phyloP scores from a whole-genome alignment of 2,113 vertebrate genomes.

The Nesogale talazaci region DNA sequence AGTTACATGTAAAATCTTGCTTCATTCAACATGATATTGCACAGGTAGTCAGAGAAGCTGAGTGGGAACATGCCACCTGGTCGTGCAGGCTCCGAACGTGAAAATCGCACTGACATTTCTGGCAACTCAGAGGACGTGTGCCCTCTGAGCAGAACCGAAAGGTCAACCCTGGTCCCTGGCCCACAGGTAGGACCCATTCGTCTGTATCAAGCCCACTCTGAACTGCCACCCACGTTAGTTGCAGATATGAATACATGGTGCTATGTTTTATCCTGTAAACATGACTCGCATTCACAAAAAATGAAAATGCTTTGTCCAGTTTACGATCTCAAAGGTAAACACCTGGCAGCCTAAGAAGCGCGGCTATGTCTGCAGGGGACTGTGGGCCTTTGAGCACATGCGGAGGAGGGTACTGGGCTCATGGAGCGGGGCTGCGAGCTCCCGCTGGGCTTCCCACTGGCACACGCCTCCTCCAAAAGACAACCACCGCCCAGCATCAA shows the following conservation, averaged over 20 bases:
- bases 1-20: too few species aligned
- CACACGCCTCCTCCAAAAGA: too few species aligned
- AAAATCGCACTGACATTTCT: too few species aligned
- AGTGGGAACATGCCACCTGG: too few species aligned
- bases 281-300: neutral
- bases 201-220: neutral
- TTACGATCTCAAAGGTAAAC: neutral
- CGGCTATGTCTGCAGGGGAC: neutral
- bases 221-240: neutral
- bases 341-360: neutral
- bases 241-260: neutral
- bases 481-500: neutral
- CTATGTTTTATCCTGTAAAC: neutral
- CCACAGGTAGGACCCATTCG: too few species aligned
- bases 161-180: too few species aligned
- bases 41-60: too few species aligned
- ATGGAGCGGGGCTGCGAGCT: neutral
- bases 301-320: neutral
- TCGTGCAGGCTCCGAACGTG: too few species aligned
- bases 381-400: neutral
- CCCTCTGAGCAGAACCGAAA: too few species aligned
- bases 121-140: too few species aligned
- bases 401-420: neutral
- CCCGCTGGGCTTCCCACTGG: accelerated
- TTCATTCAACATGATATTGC: too few species aligned